Evolutionary conservation across 2,888 invertebrate species (phyloP), one percentile per base, ranked within the genome.

Genomic region (Schizaphis graminum): DNA sequence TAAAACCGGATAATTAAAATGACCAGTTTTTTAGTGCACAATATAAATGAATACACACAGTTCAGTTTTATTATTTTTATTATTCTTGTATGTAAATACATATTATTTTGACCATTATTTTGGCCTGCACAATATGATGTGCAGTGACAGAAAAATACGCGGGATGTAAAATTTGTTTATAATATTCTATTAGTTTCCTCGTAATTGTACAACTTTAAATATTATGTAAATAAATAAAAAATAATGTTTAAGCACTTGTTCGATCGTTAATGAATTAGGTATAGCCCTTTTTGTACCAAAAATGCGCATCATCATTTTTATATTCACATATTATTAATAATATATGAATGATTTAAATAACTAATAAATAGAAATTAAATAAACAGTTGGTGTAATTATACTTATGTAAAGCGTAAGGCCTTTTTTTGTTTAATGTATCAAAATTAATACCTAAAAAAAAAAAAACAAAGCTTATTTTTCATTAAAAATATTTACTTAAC

Each of bases 101-200:
- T 85, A 44, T 28, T 44, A 85, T 85, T 44, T 85, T 85, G 28
- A 44, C 85, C 44, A 85, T 85, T 28, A 85, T 85, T 85, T 85
- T 11, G 44, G 44, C 28, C 44, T 21, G 77, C 77, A 77, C 35
- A 77, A 77, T 77, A 35, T 77, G n/a, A 21, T 67, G 7, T 35
- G 35, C 16, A 16, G 67, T 16, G 8, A 77, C 7, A 35, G 21
- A 8, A 35, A 77, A 35, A 77, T n/a, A 67, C 4, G 67, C 13
- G 0, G n/a, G n/a, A 4, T n/a, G 4, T 3, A 26, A 57, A n/a
- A 67, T n/a, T 67, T n/a, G n/a, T 1, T 67, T 13, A n/a, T n/a
- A 77, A 35, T 77, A 41, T 35, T 10, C 21, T 77, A 35, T 77
- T 77, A 2, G 35, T 77, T 77, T 35, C 77, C 21, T 35, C 21